phyloP scores from a whole-genome alignment of 1,140 invertebrate genomes.

The Drosophila orosa region DNA sequence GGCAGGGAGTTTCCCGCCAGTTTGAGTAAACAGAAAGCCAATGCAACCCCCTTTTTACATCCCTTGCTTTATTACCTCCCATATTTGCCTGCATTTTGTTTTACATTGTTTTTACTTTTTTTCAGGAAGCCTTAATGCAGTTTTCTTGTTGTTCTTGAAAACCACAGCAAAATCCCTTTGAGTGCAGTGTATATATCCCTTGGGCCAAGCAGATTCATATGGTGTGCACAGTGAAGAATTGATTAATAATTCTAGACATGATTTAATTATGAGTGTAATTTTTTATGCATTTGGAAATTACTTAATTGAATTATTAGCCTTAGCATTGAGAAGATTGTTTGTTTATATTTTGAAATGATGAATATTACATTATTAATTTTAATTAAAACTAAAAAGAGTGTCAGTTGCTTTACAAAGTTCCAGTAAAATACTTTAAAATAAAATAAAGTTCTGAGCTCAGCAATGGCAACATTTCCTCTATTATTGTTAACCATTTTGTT shows the following conservation, averaged over 20 bases:
- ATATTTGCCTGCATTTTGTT: constrained; percentile 12
- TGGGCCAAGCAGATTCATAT: constrained; percentile 4
- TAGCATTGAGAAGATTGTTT: too few relatives aligned
- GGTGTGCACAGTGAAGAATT: constrained; percentile 7
- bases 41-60: not conserved
- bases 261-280: too few relatives aligned
- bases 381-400: too few relatives aligned
- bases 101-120: not conserved
- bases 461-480: not conserved
- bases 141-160: constrained; percentile 39
- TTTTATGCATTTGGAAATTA: too few relatives aligned
- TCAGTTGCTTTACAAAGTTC: not conserved
- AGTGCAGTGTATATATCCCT: constrained; percentile 31
- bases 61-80: constrained; percentile 1
- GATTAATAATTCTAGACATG: not conserved
- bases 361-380: too few relatives aligned
- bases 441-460: not conserved
- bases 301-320: too few relatives aligned
- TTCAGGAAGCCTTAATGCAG: constrained; percentile 38
- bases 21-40: constrained; percentile 2
- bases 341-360: too few relatives aligned
- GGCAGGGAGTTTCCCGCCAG: not conserved
- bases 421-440: not conserved
- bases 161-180: constrained; percentile 38
- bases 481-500: too few relatives aligned